phyloP scores from a whole-genome alignment of 1,140 invertebrate genomes.

The Globodera rostochiensis region DNA sequence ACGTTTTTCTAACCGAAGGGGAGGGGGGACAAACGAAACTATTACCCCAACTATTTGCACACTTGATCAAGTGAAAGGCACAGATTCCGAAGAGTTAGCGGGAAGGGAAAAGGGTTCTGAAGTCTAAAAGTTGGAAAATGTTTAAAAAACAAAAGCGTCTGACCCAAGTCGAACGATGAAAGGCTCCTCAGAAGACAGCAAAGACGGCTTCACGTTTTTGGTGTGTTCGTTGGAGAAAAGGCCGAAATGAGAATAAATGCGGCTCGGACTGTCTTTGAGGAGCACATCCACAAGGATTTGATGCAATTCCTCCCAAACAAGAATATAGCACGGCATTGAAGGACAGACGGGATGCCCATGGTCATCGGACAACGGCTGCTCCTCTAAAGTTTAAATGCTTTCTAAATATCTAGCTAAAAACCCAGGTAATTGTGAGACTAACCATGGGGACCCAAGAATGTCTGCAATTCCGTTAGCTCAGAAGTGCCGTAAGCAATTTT shows the following conservation, averaged over 20 bases:
- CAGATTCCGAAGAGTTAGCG: background rate
- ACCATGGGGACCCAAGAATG: background rate
- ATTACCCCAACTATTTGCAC: background rate
- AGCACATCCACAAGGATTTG: background rate
- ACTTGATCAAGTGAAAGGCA: conserved; percentile 5
- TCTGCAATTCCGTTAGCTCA: background rate
- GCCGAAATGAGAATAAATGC: background rate
- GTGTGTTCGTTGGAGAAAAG: conserved; percentile 6
- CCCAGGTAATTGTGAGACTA: background rate
- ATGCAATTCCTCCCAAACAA: conserved; percentile 13
- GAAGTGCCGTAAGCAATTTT: background rate
- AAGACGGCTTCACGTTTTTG: background rate
- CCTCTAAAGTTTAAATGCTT: too few species aligned
- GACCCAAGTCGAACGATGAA: conserved; percentile 7
- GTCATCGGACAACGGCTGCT: background rate
- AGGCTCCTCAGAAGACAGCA: background rate
- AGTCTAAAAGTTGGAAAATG: background rate
- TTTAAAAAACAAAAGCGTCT: background rate
- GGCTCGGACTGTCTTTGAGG: background rate
- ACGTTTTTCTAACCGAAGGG: background rate
- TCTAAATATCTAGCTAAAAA: background rate
- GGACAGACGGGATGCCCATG: background rate
- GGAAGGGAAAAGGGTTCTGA: background rate
- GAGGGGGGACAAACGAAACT: too few species aligned
- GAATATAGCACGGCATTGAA: background rate